These are phyloP conservation scores for Gymnopithys bicolor DNA, from an alignment of 2,797 vertebrate genomes.

Conservation along the genomic window DNA sequence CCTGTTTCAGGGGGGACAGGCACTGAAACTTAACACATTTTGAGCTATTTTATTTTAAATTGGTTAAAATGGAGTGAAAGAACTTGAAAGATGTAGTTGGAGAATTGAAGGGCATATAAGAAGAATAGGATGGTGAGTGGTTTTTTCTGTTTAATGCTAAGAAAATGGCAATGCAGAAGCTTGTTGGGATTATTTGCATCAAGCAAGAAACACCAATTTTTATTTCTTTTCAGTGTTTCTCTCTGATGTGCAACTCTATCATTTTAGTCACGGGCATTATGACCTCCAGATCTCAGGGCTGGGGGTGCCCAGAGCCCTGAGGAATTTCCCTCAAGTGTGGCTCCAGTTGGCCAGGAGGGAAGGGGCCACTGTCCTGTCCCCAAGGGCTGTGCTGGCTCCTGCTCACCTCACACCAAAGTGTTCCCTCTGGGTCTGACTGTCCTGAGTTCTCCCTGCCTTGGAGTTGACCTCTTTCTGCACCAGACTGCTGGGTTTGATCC, in stretches of 20 bases:
- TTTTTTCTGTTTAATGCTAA: background rate
- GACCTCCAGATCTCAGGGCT: background rate
- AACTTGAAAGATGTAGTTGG: background rate
- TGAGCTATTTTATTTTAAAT: background rate
- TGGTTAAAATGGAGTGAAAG: background rate
- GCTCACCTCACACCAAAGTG: background rate
- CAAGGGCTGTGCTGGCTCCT: background rate
- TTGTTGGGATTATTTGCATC: background rate
- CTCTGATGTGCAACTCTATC: background rate
- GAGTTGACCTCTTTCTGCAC: background rate
- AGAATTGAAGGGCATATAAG: background rate
- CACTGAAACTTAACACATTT: background rate
- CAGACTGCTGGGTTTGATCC: background rate
- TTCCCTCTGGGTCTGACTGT: background rate
- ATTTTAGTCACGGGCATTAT: background rate
- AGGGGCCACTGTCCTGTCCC: accelerated
- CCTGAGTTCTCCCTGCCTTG: accelerated
- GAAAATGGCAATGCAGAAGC: background rate
- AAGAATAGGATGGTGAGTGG: background rate
- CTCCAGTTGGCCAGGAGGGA: background rate
- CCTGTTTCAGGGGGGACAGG: background rate
- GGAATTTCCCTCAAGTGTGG: background rate
- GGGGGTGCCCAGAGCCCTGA: accelerated
- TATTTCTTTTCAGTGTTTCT: accelerated
- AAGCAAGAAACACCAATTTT: background rate